Conservation (phyloP, 92 coral and sea anemone species). For the Plumapathes pennacea region DNA sequence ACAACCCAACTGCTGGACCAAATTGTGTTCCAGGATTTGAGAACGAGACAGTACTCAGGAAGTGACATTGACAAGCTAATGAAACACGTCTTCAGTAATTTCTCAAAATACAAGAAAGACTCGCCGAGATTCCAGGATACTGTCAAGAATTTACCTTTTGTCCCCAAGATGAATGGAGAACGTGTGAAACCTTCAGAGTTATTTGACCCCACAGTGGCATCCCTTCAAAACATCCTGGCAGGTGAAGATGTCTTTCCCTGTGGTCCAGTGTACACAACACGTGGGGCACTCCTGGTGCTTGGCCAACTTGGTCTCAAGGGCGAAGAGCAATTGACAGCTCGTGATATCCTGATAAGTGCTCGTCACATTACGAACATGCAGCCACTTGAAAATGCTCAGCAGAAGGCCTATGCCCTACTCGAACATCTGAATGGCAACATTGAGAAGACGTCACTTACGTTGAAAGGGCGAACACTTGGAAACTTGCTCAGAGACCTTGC, state of each 20-base stretch:
- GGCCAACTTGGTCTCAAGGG: constrained; percentile 50
- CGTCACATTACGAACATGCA: constrained; percentile 8
- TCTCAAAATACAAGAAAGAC: not conserved
- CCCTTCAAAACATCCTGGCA: constrained; percentile 17
- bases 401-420: constrained; percentile 34
- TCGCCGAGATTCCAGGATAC: constrained; percentile 4
- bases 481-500: constrained; percentile 1
- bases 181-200: constrained; percentile 42
- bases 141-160: constrained; percentile 38
- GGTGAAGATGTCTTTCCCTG: constrained; percentile 55
- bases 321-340: constrained; percentile 16
- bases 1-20: constrained; percentile 15
- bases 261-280: constrained; percentile 4
- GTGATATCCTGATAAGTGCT: constrained; percentile 24
- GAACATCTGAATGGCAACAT: constrained; percentile 7
- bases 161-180: constrained; percentile 8
- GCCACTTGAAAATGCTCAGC: not conserved
- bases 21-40: constrained; percentile 40
- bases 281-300: constrained; percentile 23
- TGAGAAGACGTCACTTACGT: not conserved
- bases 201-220: constrained; percentile 42
- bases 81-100: constrained; percentile 20
- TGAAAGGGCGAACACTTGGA: not conserved
- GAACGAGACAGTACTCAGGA: constrained; percentile 25
- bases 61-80: constrained; percentile 49